Base-by-base conservation (phyloP, 2,113 vertebrate species). In the Amphiprion percula region DNA sequence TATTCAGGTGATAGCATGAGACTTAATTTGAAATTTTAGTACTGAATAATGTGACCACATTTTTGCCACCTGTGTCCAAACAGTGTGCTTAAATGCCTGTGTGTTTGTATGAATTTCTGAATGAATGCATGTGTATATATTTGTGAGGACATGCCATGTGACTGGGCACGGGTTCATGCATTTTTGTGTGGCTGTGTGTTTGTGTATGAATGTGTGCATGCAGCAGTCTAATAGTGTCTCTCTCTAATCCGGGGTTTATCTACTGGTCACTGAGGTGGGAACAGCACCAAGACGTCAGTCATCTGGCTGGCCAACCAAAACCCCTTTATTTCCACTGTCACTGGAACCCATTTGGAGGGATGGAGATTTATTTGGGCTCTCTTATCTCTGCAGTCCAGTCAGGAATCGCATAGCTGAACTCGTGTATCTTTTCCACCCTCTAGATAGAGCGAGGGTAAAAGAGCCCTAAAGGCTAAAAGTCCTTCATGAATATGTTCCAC, bases 321-420 rank as follows among this genome's bases (percentile, higher is more conserved):
- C 84, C 88, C 94, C 82, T 87, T 94, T 95, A 95, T 93, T 95
- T 87, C 56, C 88, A 84, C 89, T 95, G 88, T 96, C 95, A 96
- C 94, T 95, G 78, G 92, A 93, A 91, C 90, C 89, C 82, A 91
- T 91, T 94, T 93, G 93, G 78, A 90, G 86, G 70, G 75, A 84
- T 62, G 77, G 93, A 93, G 86, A 94, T 93, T 95, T 95, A 94
- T 95, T 92, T 94, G 84, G 79, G 90, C 80, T 91, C 92, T 94
- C 93, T 95, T 94, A 96, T 94, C 85, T 90, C 91, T 80, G 83
- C 90, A 88, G 87, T 83, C 90, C 92, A 94, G 86, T 93, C 93
- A 90, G 91, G 93, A 95, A 89, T 91, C 88, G 90, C 93, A 95
- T 94, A 94, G 92, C 91, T 94, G 84, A 93, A 88, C 93, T 94